Percentiles rank a stretch among this genome's conserved stretches.
Evolutionary conservation across 2,113 vertebrate species (phyloP).

Genomic region (Podiceps cristatus): DNA sequence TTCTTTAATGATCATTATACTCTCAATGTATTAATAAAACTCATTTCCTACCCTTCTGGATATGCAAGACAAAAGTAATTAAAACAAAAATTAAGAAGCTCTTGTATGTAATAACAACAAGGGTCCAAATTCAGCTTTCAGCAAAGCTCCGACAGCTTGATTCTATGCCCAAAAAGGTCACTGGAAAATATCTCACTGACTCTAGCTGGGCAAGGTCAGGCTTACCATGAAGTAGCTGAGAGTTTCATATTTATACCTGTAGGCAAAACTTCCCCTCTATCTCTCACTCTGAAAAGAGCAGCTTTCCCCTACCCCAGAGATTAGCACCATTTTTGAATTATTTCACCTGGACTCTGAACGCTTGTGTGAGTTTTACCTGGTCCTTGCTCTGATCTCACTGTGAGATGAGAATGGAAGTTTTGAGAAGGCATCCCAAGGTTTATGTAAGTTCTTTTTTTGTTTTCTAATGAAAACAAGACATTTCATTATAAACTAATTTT

Average conservation of each 20-base stretch:
- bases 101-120: background rate
- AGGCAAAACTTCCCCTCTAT: background rate
- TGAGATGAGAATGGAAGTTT: background rate
- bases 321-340: background rate
- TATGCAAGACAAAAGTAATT: slow-evolving; percentile 57
- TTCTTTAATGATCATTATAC: slow-evolving; percentile 58
- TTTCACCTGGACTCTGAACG: background rate
- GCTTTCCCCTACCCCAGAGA: background rate
- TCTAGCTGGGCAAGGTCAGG: background rate
- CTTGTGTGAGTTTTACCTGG: background rate
- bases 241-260: background rate
- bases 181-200: background rate
- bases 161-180: background rate
- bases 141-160: background rate
- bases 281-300: background rate
- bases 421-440: background rate
- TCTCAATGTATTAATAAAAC: slow-evolving; percentile 53
- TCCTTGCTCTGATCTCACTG: background rate
- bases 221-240: background rate
- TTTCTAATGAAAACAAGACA: background rate
- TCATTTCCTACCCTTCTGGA: slow-evolving; percentile 52
- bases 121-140: slow-evolving; percentile 10
- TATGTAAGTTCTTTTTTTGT: background rate
- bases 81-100: slow-evolving; percentile 52
- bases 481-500: background rate